Percentiles rank a stretch among this genome's conserved stretches.
Conservation (phyloP, 2,888 invertebrate species). For the Autographa pulchrina region DNA sequence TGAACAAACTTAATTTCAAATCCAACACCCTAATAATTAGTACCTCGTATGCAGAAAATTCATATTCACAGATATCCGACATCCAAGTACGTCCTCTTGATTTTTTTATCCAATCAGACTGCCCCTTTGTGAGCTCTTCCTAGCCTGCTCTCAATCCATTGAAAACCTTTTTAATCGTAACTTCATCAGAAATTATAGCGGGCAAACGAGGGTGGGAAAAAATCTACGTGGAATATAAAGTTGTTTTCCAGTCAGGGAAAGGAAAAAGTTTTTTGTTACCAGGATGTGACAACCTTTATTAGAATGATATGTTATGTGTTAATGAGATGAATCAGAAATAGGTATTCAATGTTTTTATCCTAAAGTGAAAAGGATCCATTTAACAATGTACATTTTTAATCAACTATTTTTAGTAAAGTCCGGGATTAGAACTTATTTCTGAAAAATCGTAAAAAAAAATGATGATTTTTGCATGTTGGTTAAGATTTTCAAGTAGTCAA, state of each 20-base stretch:
- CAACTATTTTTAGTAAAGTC: no score
- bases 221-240: neutral
- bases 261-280: neutral
- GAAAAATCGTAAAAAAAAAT: no score
- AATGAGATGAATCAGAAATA: no score
- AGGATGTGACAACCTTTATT: no score
- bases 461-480: no score
- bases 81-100: neutral
- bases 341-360: no score
- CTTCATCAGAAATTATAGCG: conserved; percentile 4
- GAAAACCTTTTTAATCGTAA: conserved; percentile 17
- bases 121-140: conserved; percentile 32
- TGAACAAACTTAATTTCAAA: neutral
- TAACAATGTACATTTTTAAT: no score
- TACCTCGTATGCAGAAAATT: conserved; percentile 1
- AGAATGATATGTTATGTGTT: no score
- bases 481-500: no score
- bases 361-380: no score
- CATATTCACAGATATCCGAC: conserved; percentile 12
- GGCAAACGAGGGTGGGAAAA: neutral
- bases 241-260: neutral
- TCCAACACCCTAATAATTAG: neutral
- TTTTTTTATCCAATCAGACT: conserved; percentile 30
- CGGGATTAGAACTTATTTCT: no score
- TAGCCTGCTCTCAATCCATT: conserved; percentile 18